Evolutionary conservation across 2,797 vertebrate species (phyloP).

Genomic region (Chloroceryle amazona): DNA sequence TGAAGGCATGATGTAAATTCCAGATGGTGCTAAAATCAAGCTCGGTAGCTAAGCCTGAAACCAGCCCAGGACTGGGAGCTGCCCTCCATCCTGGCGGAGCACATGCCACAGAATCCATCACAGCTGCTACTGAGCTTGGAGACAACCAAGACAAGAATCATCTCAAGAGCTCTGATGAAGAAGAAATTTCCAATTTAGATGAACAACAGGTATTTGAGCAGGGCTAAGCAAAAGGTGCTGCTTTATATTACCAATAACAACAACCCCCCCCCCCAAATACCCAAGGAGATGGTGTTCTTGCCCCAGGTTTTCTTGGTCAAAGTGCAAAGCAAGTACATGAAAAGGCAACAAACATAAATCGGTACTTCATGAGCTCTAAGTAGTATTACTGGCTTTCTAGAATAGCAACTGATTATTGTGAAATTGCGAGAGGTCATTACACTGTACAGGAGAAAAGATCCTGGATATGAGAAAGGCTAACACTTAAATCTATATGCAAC

Average conservation of each 20-base stretch:
- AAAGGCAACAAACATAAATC: not conserved
- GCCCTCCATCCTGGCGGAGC: not conserved
- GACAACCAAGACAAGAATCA: not conserved
- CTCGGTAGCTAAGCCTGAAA: not conserved
- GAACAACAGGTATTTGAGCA: not conserved
- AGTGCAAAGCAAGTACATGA: not conserved
- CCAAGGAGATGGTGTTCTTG: not conserved
- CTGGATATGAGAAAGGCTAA: slow-evolving; percentile 2
- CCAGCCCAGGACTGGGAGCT: not conserved
- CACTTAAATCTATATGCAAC: slow-evolving; percentile 21
- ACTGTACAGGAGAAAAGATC: not conserved
- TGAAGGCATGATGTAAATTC: not conserved
- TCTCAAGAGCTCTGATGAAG: not conserved
- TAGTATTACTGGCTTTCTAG: not conserved
- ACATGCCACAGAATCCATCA: fast-evolving
- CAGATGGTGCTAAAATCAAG: not conserved
- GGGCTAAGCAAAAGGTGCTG: not conserved
- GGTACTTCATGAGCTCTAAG: not conserved
- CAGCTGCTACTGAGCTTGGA: fast-evolving
- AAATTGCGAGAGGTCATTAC: not conserved
- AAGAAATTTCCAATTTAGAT: not conserved
- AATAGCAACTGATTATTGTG: not conserved
- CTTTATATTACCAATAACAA: not conserved
- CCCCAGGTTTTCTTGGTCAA: not conserved
- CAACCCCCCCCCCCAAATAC: not conserved